Conservation (phyloP, 2,888 invertebrate genomes). For the Congeria kusceri region DNA sequence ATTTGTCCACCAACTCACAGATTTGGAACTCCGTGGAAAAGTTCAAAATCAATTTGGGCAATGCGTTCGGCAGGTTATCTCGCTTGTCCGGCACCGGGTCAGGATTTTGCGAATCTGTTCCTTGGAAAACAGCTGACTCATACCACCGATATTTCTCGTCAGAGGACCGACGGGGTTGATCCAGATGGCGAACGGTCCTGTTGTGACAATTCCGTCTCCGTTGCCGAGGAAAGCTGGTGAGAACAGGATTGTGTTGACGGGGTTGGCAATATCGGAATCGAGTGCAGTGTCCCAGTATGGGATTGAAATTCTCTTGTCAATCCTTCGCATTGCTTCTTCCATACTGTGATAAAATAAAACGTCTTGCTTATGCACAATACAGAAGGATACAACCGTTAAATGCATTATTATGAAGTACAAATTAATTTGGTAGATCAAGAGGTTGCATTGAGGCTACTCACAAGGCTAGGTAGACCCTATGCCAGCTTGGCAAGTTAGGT, state of each 20-base stretch:
- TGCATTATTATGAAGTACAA: no score
- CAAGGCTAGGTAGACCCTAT: conserved; percentile 73
- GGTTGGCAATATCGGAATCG: conserved; percentile 68
- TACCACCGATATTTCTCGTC: conserved; percentile 66
- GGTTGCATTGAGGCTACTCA: conserved; percentile 44
- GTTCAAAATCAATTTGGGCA: conserved; percentile 50
- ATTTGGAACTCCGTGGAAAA: conserved; percentile 72
- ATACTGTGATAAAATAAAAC: conserved; percentile 55
- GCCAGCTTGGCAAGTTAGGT: conserved; percentile 76
- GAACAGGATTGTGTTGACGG: conserved; percentile 69
- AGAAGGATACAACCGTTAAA: no score
- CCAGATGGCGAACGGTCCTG: conserved; percentile 76
- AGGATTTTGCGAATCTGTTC: conserved; percentile 57
- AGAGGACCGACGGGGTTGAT: conserved; percentile 63
- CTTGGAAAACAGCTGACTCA: conserved; percentile 65
- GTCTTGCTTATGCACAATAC: no score
- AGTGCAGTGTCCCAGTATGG: conserved; percentile 76
- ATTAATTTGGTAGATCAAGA: no score
- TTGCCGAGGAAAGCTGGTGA: conserved; percentile 69
- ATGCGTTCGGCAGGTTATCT: conserved; percentile 55
- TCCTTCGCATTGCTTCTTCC: conserved; percentile 72
- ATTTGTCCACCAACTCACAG: conserved; percentile 75
- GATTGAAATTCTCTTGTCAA: conserved; percentile 65
- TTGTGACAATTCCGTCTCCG: conserved; percentile 67
- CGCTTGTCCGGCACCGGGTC: conserved; percentile 44